A percentile compares a stretch with the other conserved stretches of the same genome.
phyloP scores from a whole-genome alignment of 2,888 invertebrate genomes.

The Mesochorus sp. region DNA sequence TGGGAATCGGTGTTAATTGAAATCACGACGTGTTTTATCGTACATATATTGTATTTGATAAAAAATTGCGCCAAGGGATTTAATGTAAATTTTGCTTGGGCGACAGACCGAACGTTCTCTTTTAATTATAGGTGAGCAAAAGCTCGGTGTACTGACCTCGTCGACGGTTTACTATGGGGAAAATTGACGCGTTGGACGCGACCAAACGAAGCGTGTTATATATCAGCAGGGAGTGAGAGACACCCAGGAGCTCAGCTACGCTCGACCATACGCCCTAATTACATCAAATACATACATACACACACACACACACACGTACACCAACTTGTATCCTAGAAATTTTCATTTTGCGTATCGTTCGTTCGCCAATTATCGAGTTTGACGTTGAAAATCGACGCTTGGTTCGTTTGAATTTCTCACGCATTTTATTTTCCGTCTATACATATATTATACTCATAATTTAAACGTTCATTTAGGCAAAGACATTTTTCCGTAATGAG shows the following conservation, averaged over 20 bases:
- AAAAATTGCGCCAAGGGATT: background rate
- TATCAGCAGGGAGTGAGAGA: background rate
- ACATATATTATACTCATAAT: background rate
- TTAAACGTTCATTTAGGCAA: background rate
- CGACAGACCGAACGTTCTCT: conserved; percentile 21
- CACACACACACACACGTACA: conserved; percentile 65
- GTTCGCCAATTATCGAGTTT: conserved; percentile 70
- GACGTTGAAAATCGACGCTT: background rate
- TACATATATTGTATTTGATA: background rate
- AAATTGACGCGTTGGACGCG: conserved; percentile 9
- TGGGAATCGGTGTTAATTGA: background rate
- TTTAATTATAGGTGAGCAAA: conserved; percentile 47
- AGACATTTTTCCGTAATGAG: background rate
- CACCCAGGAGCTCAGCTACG: background rate
- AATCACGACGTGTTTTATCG: background rate
- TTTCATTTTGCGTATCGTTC: conserved; percentile 71
- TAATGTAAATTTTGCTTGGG: background rate
- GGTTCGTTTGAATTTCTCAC: conserved; percentile 7
- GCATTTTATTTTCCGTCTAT: background rate
- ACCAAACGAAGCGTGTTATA: conserved; percentile 8
- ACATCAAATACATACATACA: conserved; percentile 69
- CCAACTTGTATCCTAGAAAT: too few species aligned
- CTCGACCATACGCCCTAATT: conserved; percentile 66
- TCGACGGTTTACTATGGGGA: background rate
- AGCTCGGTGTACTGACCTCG: conserved; percentile 5